Base-by-base conservation (phyloP, 2,113 vertebrate species). In the Bungarus multicinctus region DNA sequence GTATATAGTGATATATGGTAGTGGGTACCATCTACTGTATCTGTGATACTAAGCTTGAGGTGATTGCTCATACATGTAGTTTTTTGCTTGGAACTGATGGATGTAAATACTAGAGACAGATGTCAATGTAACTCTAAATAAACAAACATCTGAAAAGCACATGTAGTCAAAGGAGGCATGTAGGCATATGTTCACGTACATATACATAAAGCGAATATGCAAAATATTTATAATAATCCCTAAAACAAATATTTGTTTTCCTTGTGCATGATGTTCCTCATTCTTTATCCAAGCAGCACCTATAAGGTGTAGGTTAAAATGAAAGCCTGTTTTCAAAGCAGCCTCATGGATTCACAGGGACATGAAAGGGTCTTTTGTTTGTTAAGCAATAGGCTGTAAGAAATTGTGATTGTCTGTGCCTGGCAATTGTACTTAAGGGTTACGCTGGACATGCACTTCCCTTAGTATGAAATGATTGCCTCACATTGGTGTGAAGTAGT, bases 401-500 rank as follows among this genome's bases (percentile, higher is more conserved):
- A 10, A 16, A 50, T 92, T 90, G 45, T 93, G 91, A 87, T 34
- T 20, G 86, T 34, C 90, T 60, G 54, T 3, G 52, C 11, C 0
- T 85, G 47, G 55, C 30, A 18, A 53, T 45, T 92, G 81, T 94
- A 54, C 39, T 94, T 92, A 92, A 89, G 91, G 2, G 30, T 7
- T 60, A 87, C 88, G 25, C 69, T 94, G 94, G 93, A 89, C 11
- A 4, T 43, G 27, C 0, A 85, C 88, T 58, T n/a, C 55, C 58
- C 74, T 87, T 95, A 91, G 18, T 47, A 30, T 34, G 92, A 91
- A 94, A 81, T 88, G 0, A 91, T 94, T 95, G 93, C 93, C 55
- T n/a, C 89, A 5, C 52, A 69, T 89, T 94, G 86, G 47, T 92
- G 55, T 58, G 60, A 94, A 88, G 53, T 95, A 85, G 86, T 94